Base-by-base conservation (phyloP, 2,797 vertebrate species). In the Diceros bicornis region DNA sequence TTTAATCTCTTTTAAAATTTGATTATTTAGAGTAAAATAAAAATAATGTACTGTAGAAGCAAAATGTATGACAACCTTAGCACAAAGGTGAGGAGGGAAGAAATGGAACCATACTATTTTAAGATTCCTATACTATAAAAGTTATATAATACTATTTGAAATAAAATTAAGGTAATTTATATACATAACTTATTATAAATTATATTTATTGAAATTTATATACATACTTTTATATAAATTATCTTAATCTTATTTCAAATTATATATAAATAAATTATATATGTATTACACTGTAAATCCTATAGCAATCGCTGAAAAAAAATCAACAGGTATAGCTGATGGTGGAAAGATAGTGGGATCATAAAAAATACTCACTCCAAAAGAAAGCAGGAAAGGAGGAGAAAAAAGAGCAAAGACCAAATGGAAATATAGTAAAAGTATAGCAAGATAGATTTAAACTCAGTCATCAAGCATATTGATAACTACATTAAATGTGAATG, bases 121-220 rank as follows among this genome's bases (percentile, higher is more conserved):
- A 93, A 83, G 50, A 52, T 62, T 77, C 50, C 32, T 55, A 29
- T 0, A 62, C 37, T 37, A 32, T 27, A 17, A 57, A 69, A 41
- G 62, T n/a, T 87, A 20, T 62, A 34, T 20, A 83, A 57, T 66
- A 62, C 52, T 75, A 93, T 94, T 91, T 94, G 68, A 81, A 97
- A 74, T 92, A 72, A 94, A 23, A 61, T 21, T 25, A 83, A 71
- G 14, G 85, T 59, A 68, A 75, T 85, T 47, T 27, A 32, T 79
- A 74, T 72, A 64, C 59, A 17, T 68, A 5, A 72, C 41, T 25
- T 77, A 37, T 79, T 81, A 44, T 41, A 81, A 12, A 37, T 81
- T 41, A 81, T 81, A 20, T 78, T 55, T 57, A 77, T 77, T 77
- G 17, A 77, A 34, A 34, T 57, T 77, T 64, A 82, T 44, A 16